These are phyloP conservation scores for Lipophrys pholis DNA, from an alignment of 2,113 vertebrate genomes.

Conservation along the genomic window DNA sequence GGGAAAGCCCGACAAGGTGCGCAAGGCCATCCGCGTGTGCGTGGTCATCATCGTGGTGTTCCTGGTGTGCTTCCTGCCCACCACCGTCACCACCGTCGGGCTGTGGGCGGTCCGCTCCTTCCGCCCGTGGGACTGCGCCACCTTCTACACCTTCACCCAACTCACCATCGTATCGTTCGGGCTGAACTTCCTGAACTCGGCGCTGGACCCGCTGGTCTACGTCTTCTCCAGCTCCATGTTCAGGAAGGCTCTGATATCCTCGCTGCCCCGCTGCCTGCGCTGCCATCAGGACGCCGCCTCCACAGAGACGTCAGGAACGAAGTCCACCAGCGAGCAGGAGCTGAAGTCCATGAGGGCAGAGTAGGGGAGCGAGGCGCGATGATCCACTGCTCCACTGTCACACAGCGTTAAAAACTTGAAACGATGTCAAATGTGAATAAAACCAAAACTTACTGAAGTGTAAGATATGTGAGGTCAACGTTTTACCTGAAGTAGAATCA, in stretches of 20 bases:
- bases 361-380: neutral
- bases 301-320: constrained; percentile 11
- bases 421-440: no score
- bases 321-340: constrained; percentile 56
- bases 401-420: no score
- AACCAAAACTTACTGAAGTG: no score
- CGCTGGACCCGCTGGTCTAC: constrained; percentile 81
- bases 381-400: neutral
- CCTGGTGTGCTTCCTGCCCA: constrained; percentile 80
- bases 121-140: constrained; percentile 42
- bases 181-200: constrained; percentile 82
- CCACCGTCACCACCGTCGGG: constrained; percentile 69
- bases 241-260: constrained; percentile 60
- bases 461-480: no score
- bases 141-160: constrained; percentile 65
- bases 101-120: constrained; percentile 41
- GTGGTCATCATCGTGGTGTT: constrained; percentile 67
- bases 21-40: constrained; percentile 74
- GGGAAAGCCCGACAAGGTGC: constrained; percentile 59
- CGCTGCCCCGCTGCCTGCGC: constrained; percentile 33
- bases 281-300: neutral
- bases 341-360: constrained; percentile 30
- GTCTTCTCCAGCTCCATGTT: constrained; percentile 80
- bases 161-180: constrained; percentile 77
- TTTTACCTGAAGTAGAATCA: no score